phyloP scores from a whole-genome alignment of 2,888 invertebrate species.

The Oegoconia quadripuncta region DNA sequence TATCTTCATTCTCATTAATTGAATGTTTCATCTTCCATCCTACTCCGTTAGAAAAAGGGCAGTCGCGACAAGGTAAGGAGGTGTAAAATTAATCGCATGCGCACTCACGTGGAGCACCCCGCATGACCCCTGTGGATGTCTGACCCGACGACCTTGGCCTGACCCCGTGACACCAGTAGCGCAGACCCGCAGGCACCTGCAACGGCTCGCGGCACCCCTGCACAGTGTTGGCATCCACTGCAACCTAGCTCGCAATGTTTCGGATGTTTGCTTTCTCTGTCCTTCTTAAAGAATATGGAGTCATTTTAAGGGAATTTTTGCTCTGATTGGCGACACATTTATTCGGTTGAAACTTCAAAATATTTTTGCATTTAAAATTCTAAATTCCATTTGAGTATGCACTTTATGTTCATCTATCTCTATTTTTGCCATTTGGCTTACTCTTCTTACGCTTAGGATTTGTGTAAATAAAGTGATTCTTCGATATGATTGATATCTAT shows the following conservation, averaged over 20 bases:
- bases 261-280: constrained; percentile 55
- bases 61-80: constrained; percentile 91
- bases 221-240: constrained; percentile 22
- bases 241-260: constrained; percentile 34
- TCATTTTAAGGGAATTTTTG: constrained; percentile 1
- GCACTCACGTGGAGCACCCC: constrained; percentile 64
- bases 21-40: constrained; percentile 77
- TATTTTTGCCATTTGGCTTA: constrained; percentile 22
- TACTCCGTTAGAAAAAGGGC: constrained; percentile 88
- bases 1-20: constrained; percentile 71
- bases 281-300: constrained; percentile 14
- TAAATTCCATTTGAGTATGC: constrained; percentile 11
- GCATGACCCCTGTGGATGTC: constrained; percentile 64
- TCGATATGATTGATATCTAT: background rate
- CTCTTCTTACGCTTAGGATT: constrained; percentile 20
- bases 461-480: background rate
- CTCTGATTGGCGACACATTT: constrained; percentile 22
- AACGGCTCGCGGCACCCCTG: constrained; percentile 30
- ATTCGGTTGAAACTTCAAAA: constrained; percentile 4
- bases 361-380: constrained; percentile 12
- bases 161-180: constrained; percentile 13
- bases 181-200: constrained; percentile 21
- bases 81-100: constrained; percentile 66
- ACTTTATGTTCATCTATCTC: constrained; percentile 18
- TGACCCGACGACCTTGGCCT: constrained; percentile 28